Percentiles rank a stretch among this genome's conserved stretches.
These are phyloP conservation scores for Halocynthia roretzi DNA, from an alignment of 23 tunicate genomes.

Conservation along the genomic window DNA sequence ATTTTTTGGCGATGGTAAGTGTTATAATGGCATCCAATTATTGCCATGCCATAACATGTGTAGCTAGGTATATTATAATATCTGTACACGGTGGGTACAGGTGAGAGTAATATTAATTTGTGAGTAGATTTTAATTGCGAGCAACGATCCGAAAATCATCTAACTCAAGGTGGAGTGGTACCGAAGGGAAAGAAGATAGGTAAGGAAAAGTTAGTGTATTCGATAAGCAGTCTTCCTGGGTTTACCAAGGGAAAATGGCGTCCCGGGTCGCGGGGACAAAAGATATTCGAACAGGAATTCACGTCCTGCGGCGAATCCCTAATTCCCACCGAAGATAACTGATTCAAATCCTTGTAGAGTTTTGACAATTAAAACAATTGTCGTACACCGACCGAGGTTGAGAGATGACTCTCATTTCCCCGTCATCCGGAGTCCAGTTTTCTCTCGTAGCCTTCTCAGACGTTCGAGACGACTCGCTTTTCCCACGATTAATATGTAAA, in stretches of 20 bases:
- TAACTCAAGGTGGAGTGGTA: too few relatives aligned
- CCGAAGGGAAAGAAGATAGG: too few relatives aligned
- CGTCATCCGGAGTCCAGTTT: background rate
- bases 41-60: too few relatives aligned
- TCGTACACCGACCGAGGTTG: background rate
- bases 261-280: conserved; percentile 7
- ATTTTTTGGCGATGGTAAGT: too few relatives aligned
- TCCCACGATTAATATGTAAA: conserved; percentile 16
- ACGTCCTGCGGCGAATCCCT: background rate
- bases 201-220: too few relatives aligned
- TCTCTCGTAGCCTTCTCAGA: background rate
- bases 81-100: too few relatives aligned
- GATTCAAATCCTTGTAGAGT: background rate
- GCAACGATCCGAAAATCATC: too few relatives aligned
- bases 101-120: too few relatives aligned
- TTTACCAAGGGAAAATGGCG: conserved; percentile 1
- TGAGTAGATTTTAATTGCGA: too few relatives aligned
- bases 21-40: too few relatives aligned
- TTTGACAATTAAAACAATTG: background rate
- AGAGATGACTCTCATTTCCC: conserved; percentile 5
- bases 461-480: background rate
- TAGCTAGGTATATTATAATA: too few relatives aligned
- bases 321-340: conserved; percentile 9
- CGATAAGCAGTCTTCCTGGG: background rate
- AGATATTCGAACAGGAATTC: background rate